These are phyloP conservation scores for Acridotheres tristis DNA, from an alignment of 2,797 vertebrate genomes.

Conservation along the genomic window DNA sequence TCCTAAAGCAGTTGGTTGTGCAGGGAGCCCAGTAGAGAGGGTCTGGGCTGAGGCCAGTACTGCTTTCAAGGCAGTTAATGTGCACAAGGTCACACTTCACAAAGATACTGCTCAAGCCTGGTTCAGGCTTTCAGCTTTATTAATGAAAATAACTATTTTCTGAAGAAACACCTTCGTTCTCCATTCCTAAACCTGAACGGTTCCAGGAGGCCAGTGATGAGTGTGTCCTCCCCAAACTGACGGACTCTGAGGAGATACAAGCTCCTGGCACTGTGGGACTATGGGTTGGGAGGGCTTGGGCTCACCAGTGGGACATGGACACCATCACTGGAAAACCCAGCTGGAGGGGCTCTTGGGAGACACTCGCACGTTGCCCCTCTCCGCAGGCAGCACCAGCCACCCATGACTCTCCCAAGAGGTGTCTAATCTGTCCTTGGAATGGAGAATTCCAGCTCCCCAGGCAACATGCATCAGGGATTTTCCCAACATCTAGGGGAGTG, in stretches of 20 bases:
- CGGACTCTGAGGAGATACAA: background rate
- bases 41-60: background rate
- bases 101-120: rapidly evolving
- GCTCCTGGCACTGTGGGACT: background rate
- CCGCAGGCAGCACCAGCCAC: background rate
- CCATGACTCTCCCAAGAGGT: rapidly evolving
- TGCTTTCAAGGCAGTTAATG: background rate
- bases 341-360: background rate
- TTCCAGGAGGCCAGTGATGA: background rate
- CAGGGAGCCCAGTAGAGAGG: background rate
- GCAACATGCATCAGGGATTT: background rate
- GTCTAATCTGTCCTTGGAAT: background rate
- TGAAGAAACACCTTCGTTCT: background rate
- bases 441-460: background rate
- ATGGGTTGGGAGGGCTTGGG: background rate
- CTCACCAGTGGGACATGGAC: background rate
- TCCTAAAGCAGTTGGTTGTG: background rate
- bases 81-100: no score
- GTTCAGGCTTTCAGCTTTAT: background rate
- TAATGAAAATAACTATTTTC: background rate
- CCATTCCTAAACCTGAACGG: background rate
- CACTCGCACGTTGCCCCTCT: background rate
- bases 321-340: rapidly evolving
- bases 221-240: background rate
- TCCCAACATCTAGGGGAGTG: background rate